Percentiles rank a stretch among this genome's conserved stretches.
These are phyloP conservation scores for Pseudococcus jackbeardsleyi DNA, from an alignment of 2,888 invertebrate genomes.

Conservation along the genomic window DNA sequence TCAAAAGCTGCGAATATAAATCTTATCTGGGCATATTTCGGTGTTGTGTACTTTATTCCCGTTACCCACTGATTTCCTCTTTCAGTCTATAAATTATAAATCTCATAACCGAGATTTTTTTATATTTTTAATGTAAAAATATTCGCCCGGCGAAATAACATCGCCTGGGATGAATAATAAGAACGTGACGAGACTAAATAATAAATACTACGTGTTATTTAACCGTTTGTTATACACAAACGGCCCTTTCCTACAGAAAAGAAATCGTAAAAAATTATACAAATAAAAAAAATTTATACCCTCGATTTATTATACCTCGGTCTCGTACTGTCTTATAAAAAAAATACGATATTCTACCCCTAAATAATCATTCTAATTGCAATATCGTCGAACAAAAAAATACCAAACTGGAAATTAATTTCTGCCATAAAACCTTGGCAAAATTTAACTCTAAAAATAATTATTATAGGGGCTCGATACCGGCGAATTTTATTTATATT, in stretches of 20 bases:
- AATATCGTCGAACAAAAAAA: not conserved
- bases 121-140: constrained; percentile 27
- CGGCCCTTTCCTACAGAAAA: not conserved
- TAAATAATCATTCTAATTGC: not conserved
- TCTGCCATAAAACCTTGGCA: not conserved
- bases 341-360: not conserved
- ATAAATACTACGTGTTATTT: constrained; percentile 8
- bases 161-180: constrained; percentile 15
- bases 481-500: not conserved
- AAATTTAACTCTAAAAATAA: not conserved
- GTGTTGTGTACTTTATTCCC: not conserved
- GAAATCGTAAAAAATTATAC: not conserved
- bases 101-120: constrained; percentile 21
- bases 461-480: not conserved
- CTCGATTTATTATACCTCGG: not conserved
- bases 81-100: constrained; percentile 24
- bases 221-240: not conserved
- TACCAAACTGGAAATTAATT: not conserved
- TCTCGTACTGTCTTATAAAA: not conserved
- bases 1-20: not conserved
- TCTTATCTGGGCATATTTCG: not conserved
- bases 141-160: not conserved
- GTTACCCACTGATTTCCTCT: constrained; percentile 16
- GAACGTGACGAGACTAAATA: constrained; percentile 18
- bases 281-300: constrained; percentile 17